A percentile compares a stretch with the other conserved stretches of the same genome.
Conservation (phyloP, 2,888 invertebrate species). For the Lasius platythorax region DNA sequence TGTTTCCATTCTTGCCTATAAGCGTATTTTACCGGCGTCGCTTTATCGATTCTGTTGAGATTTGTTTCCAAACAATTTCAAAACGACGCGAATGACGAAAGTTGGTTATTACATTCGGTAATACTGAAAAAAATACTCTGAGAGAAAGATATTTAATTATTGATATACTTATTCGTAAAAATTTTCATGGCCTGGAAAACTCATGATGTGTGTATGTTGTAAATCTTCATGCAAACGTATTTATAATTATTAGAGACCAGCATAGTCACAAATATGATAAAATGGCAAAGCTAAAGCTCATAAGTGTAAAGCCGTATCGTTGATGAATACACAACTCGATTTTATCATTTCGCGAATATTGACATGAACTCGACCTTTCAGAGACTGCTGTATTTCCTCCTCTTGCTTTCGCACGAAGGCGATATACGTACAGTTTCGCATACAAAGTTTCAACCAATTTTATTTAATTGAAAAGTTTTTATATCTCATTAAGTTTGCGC, state of each 20-base stretch:
- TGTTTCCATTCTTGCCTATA: not conserved
- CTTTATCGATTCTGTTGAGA: not conserved
- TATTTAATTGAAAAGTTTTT: conserved; percentile 62
- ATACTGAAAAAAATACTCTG: not conserved
- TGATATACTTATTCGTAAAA: conserved; percentile 2
- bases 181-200: not conserved
- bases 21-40: not conserved
- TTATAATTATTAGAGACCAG: conserved; percentile 19
- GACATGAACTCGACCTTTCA: conserved; percentile 2
- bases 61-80: not conserved
- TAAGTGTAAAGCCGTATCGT: not conserved
- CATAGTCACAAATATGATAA: conserved; percentile 11
- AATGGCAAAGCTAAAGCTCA: not conserved
- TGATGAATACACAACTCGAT: conserved; percentile 18
- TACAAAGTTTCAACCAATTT: conserved; percentile 59
- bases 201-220: not conserved
- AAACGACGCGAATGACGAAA: not conserved
- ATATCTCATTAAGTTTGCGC: conserved; percentile 56
- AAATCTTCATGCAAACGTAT: conserved; percentile 15
- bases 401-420: conserved; percentile 33
- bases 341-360: conserved; percentile 29
- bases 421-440: conserved; percentile 64
- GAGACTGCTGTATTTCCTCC: not conserved
- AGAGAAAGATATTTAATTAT: not conserved
- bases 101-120: not conserved